Evolutionary conservation across 2,797 vertebrate species (phyloP), one percentile per base, ranked within the genome.

Genomic region (Lepilemur septentrionalis): DNA sequence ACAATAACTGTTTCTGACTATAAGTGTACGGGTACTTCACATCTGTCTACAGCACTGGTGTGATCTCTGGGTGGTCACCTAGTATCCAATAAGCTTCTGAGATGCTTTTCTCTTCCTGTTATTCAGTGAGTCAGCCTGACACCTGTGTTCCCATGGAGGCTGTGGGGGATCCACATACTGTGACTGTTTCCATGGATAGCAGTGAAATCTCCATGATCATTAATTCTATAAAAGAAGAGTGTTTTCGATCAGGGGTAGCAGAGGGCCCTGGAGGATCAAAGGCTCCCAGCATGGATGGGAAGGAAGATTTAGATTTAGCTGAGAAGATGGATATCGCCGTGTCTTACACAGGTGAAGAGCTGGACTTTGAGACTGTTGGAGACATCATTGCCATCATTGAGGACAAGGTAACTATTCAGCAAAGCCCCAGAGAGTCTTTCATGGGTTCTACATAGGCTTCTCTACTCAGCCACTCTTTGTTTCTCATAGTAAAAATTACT

Each of bases 321-420:
- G 99, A 99, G 93, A 99, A 99, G 96, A 99, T 99, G 98, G 99
- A 99, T 96, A 99, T 99, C 94, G 99, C 99, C 20, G 99, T 99
- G 91, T 99, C 99, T 94, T 99, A 99, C 97, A 99, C 99, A 43
- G 99, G 99, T 84, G 99, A 99, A 97, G 99, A 99, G 97, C 98
- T 99, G 97, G 99, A 99, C 98, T 99, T 99, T 72, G 99, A 99
- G 98, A 99, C 99, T 0, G 99, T 99, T 96, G 99, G 99, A 93
- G 99, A 99, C 98, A 99, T 99, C 96, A 99, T 99, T 95, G 99
- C 99, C 97, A 99, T 99, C 97, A 99, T 99, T 97, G 99, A 99
- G 97, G 99, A 99, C 97, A 99, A 99, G 99, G 99, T 99, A 98
- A 97, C 22, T 1, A 89, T 96, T 91, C 59, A 93, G 28, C 65